Evolutionary conservation across 2,888 invertebrate genomes (phyloP).

Genomic region (Hedychridium roseum): DNA sequence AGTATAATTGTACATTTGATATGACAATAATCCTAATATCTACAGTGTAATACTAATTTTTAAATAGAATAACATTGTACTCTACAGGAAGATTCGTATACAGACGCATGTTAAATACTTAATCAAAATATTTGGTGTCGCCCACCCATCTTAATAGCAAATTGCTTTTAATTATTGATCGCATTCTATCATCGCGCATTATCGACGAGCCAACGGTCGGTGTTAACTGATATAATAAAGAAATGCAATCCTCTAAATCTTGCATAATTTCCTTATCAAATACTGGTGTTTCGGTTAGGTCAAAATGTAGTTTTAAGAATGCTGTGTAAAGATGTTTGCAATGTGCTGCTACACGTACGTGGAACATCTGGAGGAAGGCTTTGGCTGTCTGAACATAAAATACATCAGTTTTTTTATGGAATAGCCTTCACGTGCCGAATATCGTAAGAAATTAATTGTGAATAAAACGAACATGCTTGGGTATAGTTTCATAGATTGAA

Average conservation of each 20-base stretch:
- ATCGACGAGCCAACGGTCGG: slow-evolving; percentile 46
- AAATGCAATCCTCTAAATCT: slow-evolving; percentile 51
- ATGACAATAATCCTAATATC: too few relatives aligned
- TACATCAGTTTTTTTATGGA: neutral
- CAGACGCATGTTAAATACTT: too few relatives aligned
- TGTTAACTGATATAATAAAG: slow-evolving; percentile 46
- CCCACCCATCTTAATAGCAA: slow-evolving; percentile 40
- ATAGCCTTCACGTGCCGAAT: too few relatives aligned
- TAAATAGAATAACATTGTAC: too few relatives aligned
- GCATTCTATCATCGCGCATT: slow-evolving; percentile 49
- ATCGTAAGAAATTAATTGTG: neutral
- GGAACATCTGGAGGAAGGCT: slow-evolving; percentile 45
- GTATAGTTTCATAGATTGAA: neutral
- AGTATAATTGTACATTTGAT: too few relatives aligned
- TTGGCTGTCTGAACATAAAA: slow-evolving; percentile 44
- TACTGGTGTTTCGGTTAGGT: slow-evolving; percentile 50
- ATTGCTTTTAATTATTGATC: slow-evolving; percentile 45
- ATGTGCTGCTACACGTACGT: slow-evolving; percentile 43
- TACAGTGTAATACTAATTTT: too few relatives aligned
- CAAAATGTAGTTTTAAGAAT: slow-evolving; percentile 50
- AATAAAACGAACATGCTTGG: neutral
- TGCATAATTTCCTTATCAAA: slow-evolving; percentile 51
- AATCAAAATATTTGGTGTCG: slow-evolving; percentile 52
- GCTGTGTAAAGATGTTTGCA: slow-evolving; percentile 45
- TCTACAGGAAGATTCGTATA: too few relatives aligned